phyloP scores from a whole-genome alignment of 2,797 vertebrate genomes.

The Acanthurus leucopareius region DNA sequence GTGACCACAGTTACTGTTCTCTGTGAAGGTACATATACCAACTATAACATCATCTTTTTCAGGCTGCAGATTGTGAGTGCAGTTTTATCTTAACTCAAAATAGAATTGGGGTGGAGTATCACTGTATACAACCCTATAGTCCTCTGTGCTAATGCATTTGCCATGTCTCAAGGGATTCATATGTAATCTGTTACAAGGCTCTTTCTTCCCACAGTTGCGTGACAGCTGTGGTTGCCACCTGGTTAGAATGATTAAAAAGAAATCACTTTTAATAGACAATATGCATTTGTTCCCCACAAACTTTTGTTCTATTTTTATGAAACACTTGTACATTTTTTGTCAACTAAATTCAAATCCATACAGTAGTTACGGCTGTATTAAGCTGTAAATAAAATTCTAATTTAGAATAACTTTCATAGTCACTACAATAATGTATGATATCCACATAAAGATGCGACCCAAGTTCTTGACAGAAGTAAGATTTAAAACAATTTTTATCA shows the following conservation, averaged over 20 bases:
- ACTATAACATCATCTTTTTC: constrained; percentile 11
- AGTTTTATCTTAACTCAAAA: constrained; percentile 1
- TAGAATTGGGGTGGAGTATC: constrained; percentile 7
- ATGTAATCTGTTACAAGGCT: constrained; percentile 16
- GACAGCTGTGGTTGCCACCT: constrained; percentile 16
- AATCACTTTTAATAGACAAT: not conserved
- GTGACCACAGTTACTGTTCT: constrained; percentile 6
- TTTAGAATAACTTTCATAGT: not conserved
- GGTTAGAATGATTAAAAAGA: not conserved
- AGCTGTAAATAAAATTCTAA: not conserved
- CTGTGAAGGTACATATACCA: constrained; percentile 5
- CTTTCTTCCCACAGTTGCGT: constrained; percentile 7
- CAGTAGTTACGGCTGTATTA: not conserved
- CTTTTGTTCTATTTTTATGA: not conserved
- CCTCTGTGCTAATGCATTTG: constrained; percentile 31
- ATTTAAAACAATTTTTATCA: not conserved
- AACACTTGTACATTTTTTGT: not conserved
- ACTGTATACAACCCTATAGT: not conserved
- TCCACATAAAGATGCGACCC: not conserved
- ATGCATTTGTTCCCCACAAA: not conserved
- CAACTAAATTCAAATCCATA: not conserved
- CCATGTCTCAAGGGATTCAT: constrained; percentile 16
- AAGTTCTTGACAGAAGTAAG: not conserved
- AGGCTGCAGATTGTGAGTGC: not conserved
- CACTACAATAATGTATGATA: not conserved